Conservation (phyloP, 2,113 vertebrate species). For the Procavia capensis region DNA sequence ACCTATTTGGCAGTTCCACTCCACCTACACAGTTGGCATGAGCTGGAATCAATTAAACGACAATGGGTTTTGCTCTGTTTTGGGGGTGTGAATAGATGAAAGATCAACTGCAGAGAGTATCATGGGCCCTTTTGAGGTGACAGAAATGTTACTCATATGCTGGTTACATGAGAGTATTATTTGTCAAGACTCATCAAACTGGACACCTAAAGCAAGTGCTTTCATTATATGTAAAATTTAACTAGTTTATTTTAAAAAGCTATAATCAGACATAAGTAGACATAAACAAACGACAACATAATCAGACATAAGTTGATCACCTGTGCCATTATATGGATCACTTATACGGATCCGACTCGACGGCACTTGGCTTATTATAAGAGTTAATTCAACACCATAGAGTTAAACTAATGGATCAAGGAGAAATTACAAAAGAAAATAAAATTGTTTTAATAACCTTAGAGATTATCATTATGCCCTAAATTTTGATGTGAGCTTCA, state of each 20-base stretch:
- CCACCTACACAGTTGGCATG: too few relatives aligned
- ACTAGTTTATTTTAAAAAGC: neutral
- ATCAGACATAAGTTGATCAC: neutral
- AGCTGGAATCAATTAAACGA: too few relatives aligned
- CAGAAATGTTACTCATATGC: neutral
- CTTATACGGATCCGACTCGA: too few relatives aligned
- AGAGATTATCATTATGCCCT: neutral
- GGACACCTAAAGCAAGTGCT: neutral
- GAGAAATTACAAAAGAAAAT: constrained; percentile 26
- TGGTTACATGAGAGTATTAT: neutral
- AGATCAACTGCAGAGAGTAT: neutral
- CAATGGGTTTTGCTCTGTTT: neutral
- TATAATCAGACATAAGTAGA: neutral
- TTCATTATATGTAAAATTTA: neutral
- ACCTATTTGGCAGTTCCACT: too few relatives aligned
- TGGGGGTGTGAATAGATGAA: neutral
- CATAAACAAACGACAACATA: too few relatives aligned
- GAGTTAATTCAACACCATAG: neutral
- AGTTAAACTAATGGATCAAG: constrained; percentile 34
- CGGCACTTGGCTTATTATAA: too few relatives aligned
- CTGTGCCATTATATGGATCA: neutral
- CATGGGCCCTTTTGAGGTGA: neutral
- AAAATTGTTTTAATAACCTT: constrained; percentile 48
- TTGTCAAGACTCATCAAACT: neutral
- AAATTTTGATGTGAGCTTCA: constrained; percentile 27